phyloP scores from a whole-genome alignment of 1,140 invertebrate genomes.

The Heliothis virescens region DNA sequence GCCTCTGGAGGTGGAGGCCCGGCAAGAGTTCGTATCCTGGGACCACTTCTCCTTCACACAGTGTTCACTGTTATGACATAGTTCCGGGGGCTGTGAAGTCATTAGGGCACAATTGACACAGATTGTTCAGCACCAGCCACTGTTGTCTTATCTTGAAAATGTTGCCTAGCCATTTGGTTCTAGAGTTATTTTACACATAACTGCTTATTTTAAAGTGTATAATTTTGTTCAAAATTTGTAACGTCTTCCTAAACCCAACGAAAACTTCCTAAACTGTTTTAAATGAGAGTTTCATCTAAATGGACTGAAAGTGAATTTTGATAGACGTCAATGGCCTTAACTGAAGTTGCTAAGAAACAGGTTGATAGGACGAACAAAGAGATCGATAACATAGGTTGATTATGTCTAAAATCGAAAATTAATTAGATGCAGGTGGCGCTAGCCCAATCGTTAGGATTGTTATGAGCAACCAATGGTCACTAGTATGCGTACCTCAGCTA shows the following conservation, averaged over 20 bases:
- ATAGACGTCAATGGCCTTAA: conserved; percentile 17
- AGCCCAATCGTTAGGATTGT: too few species aligned
- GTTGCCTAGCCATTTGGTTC: conserved; percentile 34
- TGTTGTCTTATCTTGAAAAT: not conserved
- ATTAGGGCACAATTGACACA: conserved; percentile 15
- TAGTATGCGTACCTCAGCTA: too few species aligned
- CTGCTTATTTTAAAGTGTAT: not conserved
- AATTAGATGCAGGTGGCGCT: too few species aligned
- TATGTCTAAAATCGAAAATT: too few species aligned
- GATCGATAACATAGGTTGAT: not conserved
- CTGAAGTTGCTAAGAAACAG: not conserved
- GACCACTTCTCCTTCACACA: conserved; percentile 54
- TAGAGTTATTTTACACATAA: conserved; percentile 12
- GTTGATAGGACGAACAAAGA: not conserved
- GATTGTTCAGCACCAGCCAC: not conserved
- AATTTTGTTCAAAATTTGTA: conserved; percentile 1
- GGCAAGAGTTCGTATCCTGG: conserved; percentile 53
- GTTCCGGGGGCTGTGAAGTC: conserved; percentile 41
- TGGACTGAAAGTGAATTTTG: conserved; percentile 17
- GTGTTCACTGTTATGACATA: conserved; percentile 38
- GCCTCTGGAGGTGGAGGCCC: conserved; percentile 65
- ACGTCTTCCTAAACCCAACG: not conserved
- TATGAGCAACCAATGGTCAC: too few species aligned
- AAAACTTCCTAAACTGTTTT: not conserved
- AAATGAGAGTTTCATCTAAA: not conserved